Evolutionary conservation across 2,888 invertebrate genomes (phyloP), one percentile per base, ranked within the genome.

Genomic region (Linnaemya tessellans): DNA sequence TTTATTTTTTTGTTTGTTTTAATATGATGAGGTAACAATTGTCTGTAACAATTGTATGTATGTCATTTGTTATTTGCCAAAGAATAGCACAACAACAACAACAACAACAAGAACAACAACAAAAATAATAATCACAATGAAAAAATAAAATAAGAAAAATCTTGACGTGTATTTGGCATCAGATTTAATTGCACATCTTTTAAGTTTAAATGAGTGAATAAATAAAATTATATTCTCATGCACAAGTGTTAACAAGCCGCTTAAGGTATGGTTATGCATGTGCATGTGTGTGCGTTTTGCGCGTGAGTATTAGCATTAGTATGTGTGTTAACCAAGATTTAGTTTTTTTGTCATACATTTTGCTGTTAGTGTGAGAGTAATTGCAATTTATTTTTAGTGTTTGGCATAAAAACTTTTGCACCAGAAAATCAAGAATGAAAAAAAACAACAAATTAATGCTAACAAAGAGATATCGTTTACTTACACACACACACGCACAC

Each of bases 21-120:
- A 70, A 68, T 64, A 78, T 84, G 84, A 78, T 84, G 84, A 84
- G 84, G 84, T 84, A 84, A 84, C 84, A 84, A 84, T 84, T 78
- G 62, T 73, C 65, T n/a, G 30, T 35, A 18, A 38, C 51, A 20
- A 54, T 68, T 38, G 70, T 62, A 73, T 80, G 84, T 84, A 30
- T 81, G 80, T 73, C 81, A 81, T 51, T 81, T 77, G 49, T 80
- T 77, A 41, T 81, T 68, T 84, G 73, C 73, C 84, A 73, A 74
- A 67, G 74, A 73, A 25, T 71, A 54, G 43, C 43, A 75, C 2
- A 79, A 22, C 25, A 75, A 35, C 62, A 67, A 46, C 71, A 18
- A 41, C 41, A 22, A 58, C 79, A 68, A 30, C 41, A 43, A 18
- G 43, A 49, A 25, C 38, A 49, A 49, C 41, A 78, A 74, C 35